phyloP scores from a whole-genome alignment of 2,888 invertebrate species.

The Leptinotarsa haldemani region DNA sequence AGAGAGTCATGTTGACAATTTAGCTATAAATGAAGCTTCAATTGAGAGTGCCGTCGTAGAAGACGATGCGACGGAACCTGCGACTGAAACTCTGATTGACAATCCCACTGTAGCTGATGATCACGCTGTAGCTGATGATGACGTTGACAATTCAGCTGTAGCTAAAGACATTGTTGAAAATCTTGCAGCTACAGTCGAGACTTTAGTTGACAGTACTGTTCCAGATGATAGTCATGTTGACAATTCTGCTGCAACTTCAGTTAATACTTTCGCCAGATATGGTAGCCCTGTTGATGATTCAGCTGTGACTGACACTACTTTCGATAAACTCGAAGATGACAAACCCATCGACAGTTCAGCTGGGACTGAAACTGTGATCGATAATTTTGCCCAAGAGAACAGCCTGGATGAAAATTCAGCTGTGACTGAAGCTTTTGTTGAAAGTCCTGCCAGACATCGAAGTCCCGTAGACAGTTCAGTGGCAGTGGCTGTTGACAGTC shows the following conservation, averaged over 20 bases:
- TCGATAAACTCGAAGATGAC: neutral
- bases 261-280: neutral
- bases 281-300: neutral
- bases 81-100: neutral
- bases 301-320: neutral
- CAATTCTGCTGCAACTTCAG: neutral
- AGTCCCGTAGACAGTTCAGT: neutral
- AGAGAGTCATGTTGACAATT: too few species aligned
- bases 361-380: neutral
- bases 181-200: neutral
- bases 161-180: neutral
- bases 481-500: neutral
- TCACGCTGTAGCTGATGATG: too few species aligned
- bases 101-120: too few species aligned
- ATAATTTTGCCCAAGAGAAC: neutral
- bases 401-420: neutral
- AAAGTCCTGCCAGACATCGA: neutral
- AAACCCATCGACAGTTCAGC: neutral
- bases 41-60: too few species aligned
- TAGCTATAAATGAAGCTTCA: too few species aligned
- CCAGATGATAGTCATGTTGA: neutral
- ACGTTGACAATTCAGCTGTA: neutral
- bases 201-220: neutral
- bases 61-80: neutral
- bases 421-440: neutral